A percentile compares a stretch with the other conserved stretches of the same genome.
Conservation (phyloP, 1,140 invertebrate genomes). For the Brachionus calyciflorus region DNA sequence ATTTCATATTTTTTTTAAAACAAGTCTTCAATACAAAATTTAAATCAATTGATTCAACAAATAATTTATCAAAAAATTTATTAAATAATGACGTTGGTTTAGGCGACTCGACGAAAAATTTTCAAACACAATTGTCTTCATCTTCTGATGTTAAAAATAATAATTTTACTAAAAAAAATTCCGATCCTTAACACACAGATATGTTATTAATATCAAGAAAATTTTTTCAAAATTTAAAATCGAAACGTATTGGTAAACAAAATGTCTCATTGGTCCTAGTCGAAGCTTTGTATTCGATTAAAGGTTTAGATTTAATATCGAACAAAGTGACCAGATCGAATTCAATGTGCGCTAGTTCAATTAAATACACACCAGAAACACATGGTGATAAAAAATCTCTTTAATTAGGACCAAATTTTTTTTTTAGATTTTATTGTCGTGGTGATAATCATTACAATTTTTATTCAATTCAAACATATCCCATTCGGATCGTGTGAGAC, state of each 20-base stretch:
- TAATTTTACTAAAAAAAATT: constrained; percentile 14
- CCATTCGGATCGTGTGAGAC: background rate
- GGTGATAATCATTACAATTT: background rate
- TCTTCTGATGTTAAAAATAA: background rate
- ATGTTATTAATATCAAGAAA: constrained; percentile 3
- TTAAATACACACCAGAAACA: background rate
- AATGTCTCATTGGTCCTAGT: constrained; percentile 29
- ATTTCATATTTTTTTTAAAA: constrained; percentile 22
- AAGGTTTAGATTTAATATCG: background rate
- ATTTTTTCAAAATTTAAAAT: constrained; percentile 41
- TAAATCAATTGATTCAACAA: constrained; percentile 40
- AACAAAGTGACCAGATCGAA: constrained; percentile 25
- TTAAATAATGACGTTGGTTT: no score
- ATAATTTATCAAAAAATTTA: no score
- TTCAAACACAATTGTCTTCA: background rate
- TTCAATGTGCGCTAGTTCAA: constrained; percentile 7
- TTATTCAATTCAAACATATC: background rate
- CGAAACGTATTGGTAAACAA: constrained; percentile 33
- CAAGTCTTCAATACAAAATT: constrained; percentile 3
- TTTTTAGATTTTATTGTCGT: constrained; percentile 24
- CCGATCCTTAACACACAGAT: background rate
- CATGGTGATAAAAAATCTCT: background rate
- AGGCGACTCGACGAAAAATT: no score
- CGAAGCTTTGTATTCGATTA: constrained; percentile 24
- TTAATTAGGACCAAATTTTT: constrained; percentile 7